Base-by-base conservation (phyloP, 2,888 invertebrate genomes). In the Nemapogon koenigi region DNA sequence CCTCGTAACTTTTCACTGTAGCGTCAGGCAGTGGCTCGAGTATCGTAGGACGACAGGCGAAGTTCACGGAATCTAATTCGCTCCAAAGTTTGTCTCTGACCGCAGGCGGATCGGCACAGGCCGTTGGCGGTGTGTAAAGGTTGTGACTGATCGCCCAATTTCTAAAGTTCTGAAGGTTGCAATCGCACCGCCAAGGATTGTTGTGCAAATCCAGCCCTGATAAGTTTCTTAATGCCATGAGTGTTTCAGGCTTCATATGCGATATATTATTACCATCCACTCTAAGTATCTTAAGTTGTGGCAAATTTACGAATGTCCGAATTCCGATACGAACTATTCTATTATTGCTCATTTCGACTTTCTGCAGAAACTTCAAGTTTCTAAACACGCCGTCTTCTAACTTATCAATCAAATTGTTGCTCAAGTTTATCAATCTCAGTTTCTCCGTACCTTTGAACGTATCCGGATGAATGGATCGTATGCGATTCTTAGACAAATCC, bases 161-260 rank as follows among this genome's bases (percentile, higher is more conserved):
- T 26, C 91, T 83, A 49, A 94, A 90, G 36, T 83, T 81, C 55
- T 90, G 86, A 45, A 95, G 70, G 49, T 88, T 85, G 60, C 95
- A 95, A 53, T 94, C 91, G 62, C 95, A 95, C 41, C 88, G 83
- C 94, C 94, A 95, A 0, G 89, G 90, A 61, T 95, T 95, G 47
- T 87, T 86, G 51, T 87, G 86, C 29, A 94, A 71, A 50, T 88
- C 88, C 26, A 95, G 67, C 39, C 89, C 89, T 16, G 84, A 84
- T 40, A 94, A 73, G 55, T 86, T 87, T 31, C 82, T 76, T 32
- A 93, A 67, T 13, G 82, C 81, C 50, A 83, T 81, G 49, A 91
- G 86, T 45, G 87, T 85, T 52, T 86, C 84, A 25, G 84, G 81
- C 44, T 82, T 83, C 56, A 94, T 76, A 38, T 82, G 83, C 33